Evolutionary conservation across 2,113 vertebrate species (phyloP).

Genomic region (Otolemur garnettii): DNA sequence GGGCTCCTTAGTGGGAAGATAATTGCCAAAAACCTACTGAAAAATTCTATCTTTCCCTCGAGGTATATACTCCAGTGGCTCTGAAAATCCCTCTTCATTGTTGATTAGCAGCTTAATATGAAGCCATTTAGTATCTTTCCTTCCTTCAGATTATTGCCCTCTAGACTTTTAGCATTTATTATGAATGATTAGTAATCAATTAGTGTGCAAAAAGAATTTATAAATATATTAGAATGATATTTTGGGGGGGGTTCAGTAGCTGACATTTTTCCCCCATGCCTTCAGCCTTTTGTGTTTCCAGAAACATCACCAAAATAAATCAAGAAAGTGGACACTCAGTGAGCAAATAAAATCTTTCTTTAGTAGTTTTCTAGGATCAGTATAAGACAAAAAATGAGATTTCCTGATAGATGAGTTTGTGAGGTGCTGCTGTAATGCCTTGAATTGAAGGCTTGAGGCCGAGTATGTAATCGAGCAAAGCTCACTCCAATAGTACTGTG

Average conservation of each 20-base stretch:
- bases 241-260: neutral
- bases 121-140: conserved; percentile 10
- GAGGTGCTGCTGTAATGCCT: neutral
- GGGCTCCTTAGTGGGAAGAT: conserved; percentile 2
- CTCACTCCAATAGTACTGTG: neutral
- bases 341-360: conserved; percentile 54
- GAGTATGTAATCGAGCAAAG: conserved; percentile 53
- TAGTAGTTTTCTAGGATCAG: conserved; percentile 39
- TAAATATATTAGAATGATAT: conserved; percentile 12
- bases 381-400: conserved; percentile 38
- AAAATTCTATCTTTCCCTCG: conserved; percentile 47
- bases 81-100: conserved; percentile 20
- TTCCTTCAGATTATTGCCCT: conserved; percentile 31
- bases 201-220: conserved; percentile 25
- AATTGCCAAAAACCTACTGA: conserved; percentile 10
- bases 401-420: conserved; percentile 57
- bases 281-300: conserved; percentile 38
- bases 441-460: conserved; percentile 35
- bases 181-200: conserved; percentile 51
- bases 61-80: neutral
- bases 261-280: neutral
- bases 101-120: conserved; percentile 49
- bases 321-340: conserved; percentile 52
- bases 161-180: conserved; percentile 51
- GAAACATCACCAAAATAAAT: conserved; percentile 60